phyloP scores from a whole-genome alignment of 2,888 invertebrate species.

The Meghimatium bilineatum region DNA sequence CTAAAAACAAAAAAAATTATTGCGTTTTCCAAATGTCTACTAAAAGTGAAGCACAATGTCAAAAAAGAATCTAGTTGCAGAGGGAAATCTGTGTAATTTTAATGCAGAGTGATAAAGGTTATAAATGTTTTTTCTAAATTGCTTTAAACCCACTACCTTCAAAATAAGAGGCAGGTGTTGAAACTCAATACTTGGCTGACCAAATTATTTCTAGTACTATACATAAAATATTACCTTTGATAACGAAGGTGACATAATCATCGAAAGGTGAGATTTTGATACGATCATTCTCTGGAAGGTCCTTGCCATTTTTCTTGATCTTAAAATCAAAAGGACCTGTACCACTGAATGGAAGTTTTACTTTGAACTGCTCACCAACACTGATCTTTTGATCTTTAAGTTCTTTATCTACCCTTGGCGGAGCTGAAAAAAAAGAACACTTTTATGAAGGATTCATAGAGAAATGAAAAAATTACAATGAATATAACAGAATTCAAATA shows the following conservation, averaged over 20 bases:
- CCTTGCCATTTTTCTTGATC: constrained; percentile 89
- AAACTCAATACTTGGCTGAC: too few species aligned
- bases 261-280: constrained; percentile 84
- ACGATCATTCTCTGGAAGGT: constrained; percentile 79
- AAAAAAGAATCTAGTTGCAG: too few species aligned
- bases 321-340: constrained; percentile 95
- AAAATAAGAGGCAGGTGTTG: too few species aligned
- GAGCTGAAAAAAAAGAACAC: constrained; percentile 56
- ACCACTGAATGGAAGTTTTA: constrained; percentile 97
- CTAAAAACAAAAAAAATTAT: too few species aligned
- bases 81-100: too few species aligned
- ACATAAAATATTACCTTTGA: constrained; percentile 82
- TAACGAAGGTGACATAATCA: constrained; percentile 96
- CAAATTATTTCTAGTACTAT: too few species aligned
- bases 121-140: too few species aligned
- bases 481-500: too few species aligned
- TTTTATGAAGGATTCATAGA: not conserved
- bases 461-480: not conserved
- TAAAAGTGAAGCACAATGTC: too few species aligned
- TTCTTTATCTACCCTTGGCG: constrained; percentile 91
- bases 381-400: constrained; percentile 92
- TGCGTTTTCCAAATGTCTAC: too few species aligned
- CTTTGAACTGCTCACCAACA: constrained; percentile 96
- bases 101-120: too few species aligned
- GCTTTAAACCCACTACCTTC: too few species aligned